Base-by-base conservation (phyloP, 2,113 vertebrate genomes). In the Vulpes ferrilata region DNA sequence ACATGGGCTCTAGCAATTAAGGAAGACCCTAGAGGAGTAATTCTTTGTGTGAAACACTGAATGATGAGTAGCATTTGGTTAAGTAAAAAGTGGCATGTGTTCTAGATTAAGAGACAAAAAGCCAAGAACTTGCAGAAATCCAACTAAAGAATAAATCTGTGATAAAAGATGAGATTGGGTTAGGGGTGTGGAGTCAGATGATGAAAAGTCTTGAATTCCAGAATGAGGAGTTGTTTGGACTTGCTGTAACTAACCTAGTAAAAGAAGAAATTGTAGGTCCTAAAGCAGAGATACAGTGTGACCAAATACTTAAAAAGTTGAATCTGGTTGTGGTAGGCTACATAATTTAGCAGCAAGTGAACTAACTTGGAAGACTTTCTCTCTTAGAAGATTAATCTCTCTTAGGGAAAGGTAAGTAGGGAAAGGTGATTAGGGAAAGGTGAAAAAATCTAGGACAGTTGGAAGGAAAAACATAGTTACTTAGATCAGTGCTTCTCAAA, bases 401-500 rank as follows among this genome's bases (percentile, higher is more conserved):
- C 43, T 78, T 59, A 67, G 8, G 51, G 11, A 35, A 16, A 76
- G 2, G 38, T 65, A 43, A 43, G 7, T 43, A 43, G 43, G 5
- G 43, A 43, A 43, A 43, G 38, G 20, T 81, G 11, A 82, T 11
- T 59, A 67, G 8, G 51, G 11, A 35, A 16, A 76, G 3, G 38
- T 65, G 32, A 93, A 91, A 88, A 60, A 43, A 83, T 38, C 55
- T 38, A 87, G 25, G 12, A 85, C 27, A 53, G 4, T 8, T 38
- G n/a, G 64, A 81, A 90, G 35, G 22, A 90, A 60, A 96, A 90
- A 87, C 23, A 23, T 1, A 82, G 7, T 59, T 82, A 94, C 43
- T 80, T 83, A 92, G 5, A 62, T 79, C 55, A 90, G 13, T 79
- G 48, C 25, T 86, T 96, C 55, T 78, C 60, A 93, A 74, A 81